Conservation (phyloP, 2,888 invertebrate species). For the Sussaba pulchella region DNA sequence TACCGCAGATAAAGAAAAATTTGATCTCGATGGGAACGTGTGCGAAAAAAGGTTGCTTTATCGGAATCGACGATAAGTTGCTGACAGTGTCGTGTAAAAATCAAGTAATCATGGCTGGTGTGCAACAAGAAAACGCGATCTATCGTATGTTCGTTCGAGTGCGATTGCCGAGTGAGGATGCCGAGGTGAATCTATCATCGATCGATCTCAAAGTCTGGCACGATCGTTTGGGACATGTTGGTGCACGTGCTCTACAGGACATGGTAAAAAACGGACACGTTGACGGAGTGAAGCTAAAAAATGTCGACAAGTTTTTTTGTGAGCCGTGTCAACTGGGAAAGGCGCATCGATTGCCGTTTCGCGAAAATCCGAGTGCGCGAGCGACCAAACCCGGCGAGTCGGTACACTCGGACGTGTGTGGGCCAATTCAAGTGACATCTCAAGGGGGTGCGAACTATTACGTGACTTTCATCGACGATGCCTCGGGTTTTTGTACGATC, state of each 20-base stretch:
- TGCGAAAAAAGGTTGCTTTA: slow-evolving; percentile 14
- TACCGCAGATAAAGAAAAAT: slow-evolving; percentile 54
- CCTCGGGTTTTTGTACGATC: slow-evolving; percentile 43
- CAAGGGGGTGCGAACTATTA: slow-evolving; percentile 53
- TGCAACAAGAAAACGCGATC: slow-evolving; percentile 34
- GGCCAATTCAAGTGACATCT: slow-evolving; percentile 51
- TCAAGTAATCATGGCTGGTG: slow-evolving; percentile 29
- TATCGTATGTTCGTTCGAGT: slow-evolving; percentile 52
- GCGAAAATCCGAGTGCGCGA: neutral
- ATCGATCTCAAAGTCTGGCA: slow-evolving; percentile 44
- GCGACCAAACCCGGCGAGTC: slow-evolving; percentile 51
- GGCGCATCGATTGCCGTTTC: slow-evolving; percentile 64
- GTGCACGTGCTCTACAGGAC: slow-evolving; percentile 50
- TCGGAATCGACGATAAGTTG: slow-evolving; percentile 16
- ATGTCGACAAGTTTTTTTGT: slow-evolving; percentile 57
- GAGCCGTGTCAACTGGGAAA: slow-evolving; percentile 53
- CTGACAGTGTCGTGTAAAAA: slow-evolving; percentile 36
- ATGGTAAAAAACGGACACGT: slow-evolving; percentile 53
- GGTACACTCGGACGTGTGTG: slow-evolving; percentile 8
- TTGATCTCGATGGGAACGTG: slow-evolving; percentile 41
- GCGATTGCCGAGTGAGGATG: slow-evolving; percentile 8
- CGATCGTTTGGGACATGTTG: slow-evolving; percentile 62
- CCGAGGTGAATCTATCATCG: slow-evolving; percentile 24
- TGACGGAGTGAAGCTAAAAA: slow-evolving; percentile 34
- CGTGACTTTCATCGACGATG: slow-evolving; percentile 56